phyloP scores from a whole-genome alignment of 2,797 vertebrate genomes.

The Siniperca undulata region DNA sequence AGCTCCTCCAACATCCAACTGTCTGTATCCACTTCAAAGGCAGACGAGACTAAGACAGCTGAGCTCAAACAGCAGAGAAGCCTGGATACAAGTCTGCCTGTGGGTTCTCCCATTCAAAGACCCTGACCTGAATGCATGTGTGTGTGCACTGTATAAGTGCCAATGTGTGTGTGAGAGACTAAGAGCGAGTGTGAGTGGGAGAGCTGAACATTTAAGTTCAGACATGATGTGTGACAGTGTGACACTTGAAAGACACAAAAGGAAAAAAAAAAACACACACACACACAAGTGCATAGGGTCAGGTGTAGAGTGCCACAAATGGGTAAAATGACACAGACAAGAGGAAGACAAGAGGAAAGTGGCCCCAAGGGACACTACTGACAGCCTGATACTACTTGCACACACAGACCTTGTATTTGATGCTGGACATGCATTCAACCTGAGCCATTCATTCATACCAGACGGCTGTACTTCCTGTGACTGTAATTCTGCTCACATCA shows the following conservation, averaged over 20 bases:
- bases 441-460: slow-evolving; percentile 28
- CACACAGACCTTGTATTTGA: slow-evolving; percentile 25
- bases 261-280: neutral
- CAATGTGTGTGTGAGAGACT: slow-evolving; percentile 8
- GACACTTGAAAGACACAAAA: slow-evolving; percentile 43
- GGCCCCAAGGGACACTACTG: slow-evolving; percentile 25
- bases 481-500: slow-evolving; percentile 10
- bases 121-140: slow-evolving; percentile 52
- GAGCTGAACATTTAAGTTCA: slow-evolving; percentile 26
- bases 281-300: slow-evolving; percentile 34
- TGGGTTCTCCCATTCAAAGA: slow-evolving; percentile 66
- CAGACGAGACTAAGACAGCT: slow-evolving; percentile 59
- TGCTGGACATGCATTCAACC: neutral
- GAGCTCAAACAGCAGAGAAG: slow-evolving; percentile 59
- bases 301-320: slow-evolving; percentile 39
- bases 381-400: slow-evolving; percentile 14
- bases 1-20: slow-evolving; percentile 65
- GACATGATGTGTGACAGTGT: slow-evolving; percentile 36
- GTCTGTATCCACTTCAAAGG: slow-evolving; percentile 76
- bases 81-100: slow-evolving; percentile 57
- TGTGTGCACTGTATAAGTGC: slow-evolving; percentile 1
- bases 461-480: slow-evolving; percentile 27
- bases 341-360: slow-evolving; percentile 52
- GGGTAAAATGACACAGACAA: slow-evolving; percentile 44
- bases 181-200: slow-evolving; percentile 3